phyloP scores from a whole-genome alignment of 2,113 vertebrate genomes.

The Phasianus colchicus region DNA sequence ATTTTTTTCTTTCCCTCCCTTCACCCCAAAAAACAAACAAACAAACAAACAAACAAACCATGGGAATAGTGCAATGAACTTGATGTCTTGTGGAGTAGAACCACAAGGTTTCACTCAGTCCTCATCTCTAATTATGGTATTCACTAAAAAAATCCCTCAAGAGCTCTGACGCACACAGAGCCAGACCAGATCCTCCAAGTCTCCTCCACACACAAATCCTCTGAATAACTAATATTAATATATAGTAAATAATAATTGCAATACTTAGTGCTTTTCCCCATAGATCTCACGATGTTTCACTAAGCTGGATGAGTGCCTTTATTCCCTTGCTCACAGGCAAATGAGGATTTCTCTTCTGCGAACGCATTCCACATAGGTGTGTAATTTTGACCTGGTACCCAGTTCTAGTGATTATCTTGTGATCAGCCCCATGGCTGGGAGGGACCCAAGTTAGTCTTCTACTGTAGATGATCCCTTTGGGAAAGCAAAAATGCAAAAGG shows the following conservation, averaged over 20 bases:
- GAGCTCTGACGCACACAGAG: neutral
- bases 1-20: neutral
- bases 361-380: neutral
- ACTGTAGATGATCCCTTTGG: neutral
- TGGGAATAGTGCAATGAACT: neutral
- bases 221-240: slow-evolving; percentile 44
- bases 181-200: slow-evolving; percentile 24
- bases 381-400: slow-evolving; percentile 38
- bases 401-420: neutral
- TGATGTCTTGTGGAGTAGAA: slow-evolving; percentile 31
- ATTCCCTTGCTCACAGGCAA: slow-evolving; percentile 38
- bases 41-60: neutral
- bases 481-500: neutral
- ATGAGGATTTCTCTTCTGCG: slow-evolving; percentile 4
- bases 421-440: neutral
- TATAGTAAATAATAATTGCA: slow-evolving; percentile 44
- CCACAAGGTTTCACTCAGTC: slow-evolving; percentile 51
- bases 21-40: neutral
- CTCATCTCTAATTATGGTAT: slow-evolving; percentile 52
- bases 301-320: neutral
- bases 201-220: slow-evolving; percentile 4
- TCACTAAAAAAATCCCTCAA: slow-evolving; percentile 24
- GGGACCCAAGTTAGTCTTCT: neutral
- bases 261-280: slow-evolving; percentile 17
- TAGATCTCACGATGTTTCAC: neutral